Conservation (phyloP, 2,888 invertebrate species). For the Phymatocera aterrima region DNA sequence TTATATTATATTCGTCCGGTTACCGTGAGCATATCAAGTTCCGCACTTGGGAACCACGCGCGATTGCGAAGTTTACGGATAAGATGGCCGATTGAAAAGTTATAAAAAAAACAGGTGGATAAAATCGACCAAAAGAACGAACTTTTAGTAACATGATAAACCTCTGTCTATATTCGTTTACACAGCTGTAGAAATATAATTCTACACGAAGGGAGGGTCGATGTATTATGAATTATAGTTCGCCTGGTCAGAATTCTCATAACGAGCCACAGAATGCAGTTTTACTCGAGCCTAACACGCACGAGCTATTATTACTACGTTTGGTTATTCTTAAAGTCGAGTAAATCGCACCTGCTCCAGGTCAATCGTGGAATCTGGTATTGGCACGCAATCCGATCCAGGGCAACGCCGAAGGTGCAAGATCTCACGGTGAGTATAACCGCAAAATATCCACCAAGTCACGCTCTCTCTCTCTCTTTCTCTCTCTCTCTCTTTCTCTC, state of each 20-base stretch:
- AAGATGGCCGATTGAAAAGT: neutral
- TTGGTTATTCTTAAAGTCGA: slow-evolving; percentile 1
- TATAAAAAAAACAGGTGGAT: neutral
- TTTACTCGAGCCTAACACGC: neutral
- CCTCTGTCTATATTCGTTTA: neutral
- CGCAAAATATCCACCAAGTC: slow-evolving; percentile 36
- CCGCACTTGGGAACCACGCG: neutral
- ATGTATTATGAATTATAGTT: no score
- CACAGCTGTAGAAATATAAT: neutral
- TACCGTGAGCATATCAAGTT: neutral
- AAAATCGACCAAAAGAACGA: neutral
- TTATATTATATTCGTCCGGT: slow-evolving; percentile 4
- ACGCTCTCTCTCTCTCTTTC: no score
- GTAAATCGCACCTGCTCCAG: slow-evolving; percentile 37
- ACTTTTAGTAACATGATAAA: neutral
- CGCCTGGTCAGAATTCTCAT: neutral
- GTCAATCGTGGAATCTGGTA: slow-evolving; percentile 39
- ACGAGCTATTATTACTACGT: neutral
- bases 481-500: no score
- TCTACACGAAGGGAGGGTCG: neutral
- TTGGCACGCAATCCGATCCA: slow-evolving; percentile 34
- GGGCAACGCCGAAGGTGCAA: slow-evolving; percentile 34
- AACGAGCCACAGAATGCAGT: neutral
- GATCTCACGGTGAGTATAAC: slow-evolving; percentile 45
- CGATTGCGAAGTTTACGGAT: neutral